These are phyloP conservation scores for Drosophila micromelanica DNA, from an alignment of 1,140 invertebrate species.

Conservation along the genomic window DNA sequence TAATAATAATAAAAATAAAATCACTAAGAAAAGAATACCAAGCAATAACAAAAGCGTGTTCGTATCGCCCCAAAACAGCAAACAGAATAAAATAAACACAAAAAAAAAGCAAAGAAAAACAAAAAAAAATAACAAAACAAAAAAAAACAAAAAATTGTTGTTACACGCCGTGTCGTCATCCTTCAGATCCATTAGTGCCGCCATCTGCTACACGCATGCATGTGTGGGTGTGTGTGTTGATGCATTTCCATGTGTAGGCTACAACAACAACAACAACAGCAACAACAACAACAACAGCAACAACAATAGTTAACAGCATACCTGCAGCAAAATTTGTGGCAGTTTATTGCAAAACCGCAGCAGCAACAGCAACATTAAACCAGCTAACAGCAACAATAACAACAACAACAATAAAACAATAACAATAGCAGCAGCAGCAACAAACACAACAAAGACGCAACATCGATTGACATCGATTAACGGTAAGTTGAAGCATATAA, in stretches of 20 bases:
- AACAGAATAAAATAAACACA: constrained; percentile 11
- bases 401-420: constrained; percentile 31
- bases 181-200: constrained; percentile 28
- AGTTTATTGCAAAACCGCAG: constrained; percentile 14
- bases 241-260: constrained; percentile 63
- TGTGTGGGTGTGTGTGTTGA: constrained; percentile 65
- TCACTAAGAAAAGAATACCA: constrained; percentile 34
- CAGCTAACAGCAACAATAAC: constrained; percentile 8
- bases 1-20: constrained; percentile 33
- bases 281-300: constrained; percentile 31
- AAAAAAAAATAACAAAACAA: constrained; percentile 18
- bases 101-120: constrained; percentile 12
- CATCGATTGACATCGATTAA: constrained; percentile 81
- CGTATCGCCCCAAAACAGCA: constrained; percentile 48
- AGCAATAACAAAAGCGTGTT: constrained; percentile 47
- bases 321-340: constrained; percentile 26
- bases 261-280: constrained; percentile 39
- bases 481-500: constrained; percentile 47
- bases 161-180: constrained; percentile 42
- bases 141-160: constrained; percentile 34
- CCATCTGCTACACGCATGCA: constrained; percentile 41
- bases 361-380: constrained; percentile 21
- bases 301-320: constrained; percentile 37
- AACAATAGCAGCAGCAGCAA: constrained; percentile 45
- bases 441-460: constrained; percentile 58